phyloP scores from a whole-genome alignment of 2,888 invertebrate genomes.

The Epirrhoe tristata region DNA sequence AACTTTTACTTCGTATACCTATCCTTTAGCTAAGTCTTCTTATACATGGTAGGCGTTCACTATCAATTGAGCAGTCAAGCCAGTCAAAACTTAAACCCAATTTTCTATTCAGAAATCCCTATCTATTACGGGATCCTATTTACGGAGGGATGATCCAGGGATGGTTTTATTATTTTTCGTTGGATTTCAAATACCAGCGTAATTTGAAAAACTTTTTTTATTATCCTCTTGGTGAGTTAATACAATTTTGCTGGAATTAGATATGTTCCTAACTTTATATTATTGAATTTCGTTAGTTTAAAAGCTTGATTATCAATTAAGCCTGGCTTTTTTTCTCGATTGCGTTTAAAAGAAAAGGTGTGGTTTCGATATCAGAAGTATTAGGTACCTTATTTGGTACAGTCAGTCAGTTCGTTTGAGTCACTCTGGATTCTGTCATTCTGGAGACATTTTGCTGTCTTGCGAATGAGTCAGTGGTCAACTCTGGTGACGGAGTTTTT shows the following conservation, averaged over 20 bases:
- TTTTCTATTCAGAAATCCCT: slow-evolving; percentile 52
- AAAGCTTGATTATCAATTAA: background rate
- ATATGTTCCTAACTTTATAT: slow-evolving; percentile 2
- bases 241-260: slow-evolving; percentile 35
- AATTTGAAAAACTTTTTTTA: slow-evolving; percentile 41
- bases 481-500: too few species aligned
- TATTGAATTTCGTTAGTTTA: background rate
- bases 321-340: background rate
- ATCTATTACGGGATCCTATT: slow-evolving; percentile 58
- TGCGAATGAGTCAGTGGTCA: too few species aligned
- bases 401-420: background rate
- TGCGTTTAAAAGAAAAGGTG: too few species aligned
- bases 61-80: too few species aligned
- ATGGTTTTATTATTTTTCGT: slow-evolving; percentile 52
- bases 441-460: too few species aligned
- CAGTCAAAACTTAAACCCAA: slow-evolving; percentile 49
- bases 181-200: slow-evolving; percentile 38
- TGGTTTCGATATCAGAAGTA: too few species aligned
- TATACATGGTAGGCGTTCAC: too few species aligned
- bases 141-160: slow-evolving; percentile 51
- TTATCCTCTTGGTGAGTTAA: slow-evolving; percentile 40
- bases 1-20: too few species aligned
- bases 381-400: too few species aligned
- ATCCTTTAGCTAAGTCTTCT: too few species aligned
- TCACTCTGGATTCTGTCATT: too few species aligned